Evolutionary conservation across 2,113 vertebrate genomes (phyloP).

Genomic region (Gopherus evgoodei): DNA sequence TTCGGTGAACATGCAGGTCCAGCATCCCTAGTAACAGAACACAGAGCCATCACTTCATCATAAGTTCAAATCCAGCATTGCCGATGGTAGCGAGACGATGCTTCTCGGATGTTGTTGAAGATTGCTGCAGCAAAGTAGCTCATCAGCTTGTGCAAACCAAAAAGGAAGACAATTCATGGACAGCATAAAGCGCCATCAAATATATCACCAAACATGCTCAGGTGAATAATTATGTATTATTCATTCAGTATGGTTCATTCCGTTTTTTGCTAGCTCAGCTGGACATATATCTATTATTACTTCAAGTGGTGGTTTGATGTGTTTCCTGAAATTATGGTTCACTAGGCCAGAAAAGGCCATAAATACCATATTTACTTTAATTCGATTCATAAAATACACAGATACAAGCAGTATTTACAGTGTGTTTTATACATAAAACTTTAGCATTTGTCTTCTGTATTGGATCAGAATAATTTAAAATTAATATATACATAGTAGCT

Average conservation of each 20-base stretch:
- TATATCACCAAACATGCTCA: not conserved
- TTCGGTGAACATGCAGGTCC: rapidly evolving
- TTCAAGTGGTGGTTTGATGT: not conserved
- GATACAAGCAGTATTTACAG: not conserved
- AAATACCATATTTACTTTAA: not conserved
- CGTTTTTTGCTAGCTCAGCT: no score
- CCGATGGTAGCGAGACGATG: not conserved
- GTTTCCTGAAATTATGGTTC: not conserved
- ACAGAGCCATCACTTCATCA: not conserved
- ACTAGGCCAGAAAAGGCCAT: not conserved
- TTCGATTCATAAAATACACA: not conserved
- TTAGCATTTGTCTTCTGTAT: not conserved
- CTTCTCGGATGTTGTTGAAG: not conserved
- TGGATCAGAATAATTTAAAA: not conserved
- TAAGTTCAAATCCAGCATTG: not conserved
- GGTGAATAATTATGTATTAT: no score
- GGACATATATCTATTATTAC: not conserved
- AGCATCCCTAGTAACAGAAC: not conserved
- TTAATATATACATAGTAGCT: no score
- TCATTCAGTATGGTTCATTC: no score
- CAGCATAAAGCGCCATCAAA: not conserved
- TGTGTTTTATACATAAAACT: not conserved
- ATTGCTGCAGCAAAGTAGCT: not conserved
- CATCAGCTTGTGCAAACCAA: not conserved
- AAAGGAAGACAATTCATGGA: not conserved